Percentiles rank a stretch among this genome's conserved stretches.
Evolutionary conservation across 2,113 vertebrate species (phyloP).

Genomic region (Isichthys henryi): DNA sequence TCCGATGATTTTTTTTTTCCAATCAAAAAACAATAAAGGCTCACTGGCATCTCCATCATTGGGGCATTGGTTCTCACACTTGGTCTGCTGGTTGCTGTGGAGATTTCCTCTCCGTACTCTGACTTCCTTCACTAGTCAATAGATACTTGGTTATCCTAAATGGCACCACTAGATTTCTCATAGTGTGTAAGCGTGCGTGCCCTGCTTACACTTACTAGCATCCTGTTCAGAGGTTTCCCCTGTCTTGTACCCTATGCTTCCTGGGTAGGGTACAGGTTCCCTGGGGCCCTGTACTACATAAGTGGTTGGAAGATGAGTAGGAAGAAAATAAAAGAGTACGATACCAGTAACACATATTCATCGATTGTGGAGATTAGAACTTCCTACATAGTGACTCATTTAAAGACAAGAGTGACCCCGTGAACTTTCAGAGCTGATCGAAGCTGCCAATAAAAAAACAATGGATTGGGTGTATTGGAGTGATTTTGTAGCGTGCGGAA

Average conservation of each 20-base stretch:
- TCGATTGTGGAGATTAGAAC: neutral
- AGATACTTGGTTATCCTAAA: neutral
- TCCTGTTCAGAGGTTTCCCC: neutral
- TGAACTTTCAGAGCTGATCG: neutral
- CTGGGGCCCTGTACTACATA: neutral
- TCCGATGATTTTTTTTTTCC: neutral
- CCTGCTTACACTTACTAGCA: neutral
- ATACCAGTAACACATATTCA: neutral
- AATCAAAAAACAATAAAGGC: neutral
- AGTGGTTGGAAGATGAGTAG: neutral
- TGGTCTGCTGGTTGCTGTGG: neutral
- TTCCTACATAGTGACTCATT: neutral
- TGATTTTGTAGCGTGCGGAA: neutral
- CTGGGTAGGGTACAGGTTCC: neutral
- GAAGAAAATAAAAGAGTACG: neutral
- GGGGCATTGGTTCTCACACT: neutral
- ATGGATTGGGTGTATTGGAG: neutral
- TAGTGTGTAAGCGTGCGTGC: neutral
- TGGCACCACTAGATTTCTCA: neutral
- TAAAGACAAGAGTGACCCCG: neutral
- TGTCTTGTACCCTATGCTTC: neutral
- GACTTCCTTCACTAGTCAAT: neutral
- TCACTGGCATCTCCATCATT: neutral
- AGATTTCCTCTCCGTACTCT: neutral
- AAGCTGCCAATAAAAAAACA: neutral